Percentiles rank a stretch among this genome's conserved stretches.
Conservation (phyloP, 2,888 invertebrate species). For the Eristalinus sepulchralis region DNA sequence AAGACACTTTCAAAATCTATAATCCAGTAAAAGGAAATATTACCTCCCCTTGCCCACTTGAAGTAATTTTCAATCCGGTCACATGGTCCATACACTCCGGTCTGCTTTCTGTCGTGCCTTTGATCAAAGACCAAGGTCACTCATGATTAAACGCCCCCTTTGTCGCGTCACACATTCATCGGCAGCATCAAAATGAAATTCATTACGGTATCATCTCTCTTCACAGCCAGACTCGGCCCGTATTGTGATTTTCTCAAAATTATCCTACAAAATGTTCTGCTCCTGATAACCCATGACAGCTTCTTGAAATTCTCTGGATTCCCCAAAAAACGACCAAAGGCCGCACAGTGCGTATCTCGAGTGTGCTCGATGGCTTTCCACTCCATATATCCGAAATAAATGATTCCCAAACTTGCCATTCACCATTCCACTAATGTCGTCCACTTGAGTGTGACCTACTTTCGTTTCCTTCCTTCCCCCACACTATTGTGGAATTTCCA, state of each 20-base stretch:
- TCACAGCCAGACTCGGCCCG: not conserved
- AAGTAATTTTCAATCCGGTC: not conserved
- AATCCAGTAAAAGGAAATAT: not conserved
- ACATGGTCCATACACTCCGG: not conserved
- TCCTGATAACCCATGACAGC: not conserved
- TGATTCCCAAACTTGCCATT: slow-evolving; percentile 53
- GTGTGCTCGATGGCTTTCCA: slow-evolving; percentile 58
- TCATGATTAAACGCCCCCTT: not conserved
- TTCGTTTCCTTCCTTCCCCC: slow-evolving; percentile 10
- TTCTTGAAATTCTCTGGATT: not conserved
- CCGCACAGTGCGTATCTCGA: slow-evolving; percentile 32
- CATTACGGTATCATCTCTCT: not conserved
- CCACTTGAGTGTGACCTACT: slow-evolving; percentile 56
- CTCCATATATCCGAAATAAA: slow-evolving; percentile 56
- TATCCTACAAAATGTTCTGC: not conserved
- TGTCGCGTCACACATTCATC: not conserved
- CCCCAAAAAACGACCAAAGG: not conserved
- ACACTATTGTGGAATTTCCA: not conserved
- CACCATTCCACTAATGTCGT: slow-evolving; percentile 46
- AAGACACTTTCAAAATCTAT: too few species aligned
- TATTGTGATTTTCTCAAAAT: not conserved
- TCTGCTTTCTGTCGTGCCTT: not conserved
- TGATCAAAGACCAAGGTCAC: not conserved
- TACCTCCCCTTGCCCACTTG: not conserved
- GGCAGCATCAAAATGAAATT: not conserved